phyloP scores from a whole-genome alignment of 2,888 invertebrate genomes.

The Macaria notata region DNA sequence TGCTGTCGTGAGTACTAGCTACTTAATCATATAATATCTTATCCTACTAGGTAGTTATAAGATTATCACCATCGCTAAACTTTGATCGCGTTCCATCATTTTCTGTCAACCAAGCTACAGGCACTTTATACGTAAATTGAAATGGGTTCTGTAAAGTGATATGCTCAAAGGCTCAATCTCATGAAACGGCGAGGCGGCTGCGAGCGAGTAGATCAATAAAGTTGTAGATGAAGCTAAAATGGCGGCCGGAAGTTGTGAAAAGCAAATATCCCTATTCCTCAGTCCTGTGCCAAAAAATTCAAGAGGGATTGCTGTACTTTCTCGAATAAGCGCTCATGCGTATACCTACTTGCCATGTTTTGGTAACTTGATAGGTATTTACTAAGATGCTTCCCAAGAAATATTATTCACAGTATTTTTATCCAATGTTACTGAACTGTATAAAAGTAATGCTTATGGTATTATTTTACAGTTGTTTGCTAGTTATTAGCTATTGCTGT shows the following conservation, averaged over 20 bases:
- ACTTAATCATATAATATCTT: too few species aligned
- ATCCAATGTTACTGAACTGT: too few species aligned
- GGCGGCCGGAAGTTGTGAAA: constrained; percentile 15
- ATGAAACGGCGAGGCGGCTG: constrained; percentile 1
- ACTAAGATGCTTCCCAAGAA: too few species aligned
- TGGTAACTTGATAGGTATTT: too few species aligned
- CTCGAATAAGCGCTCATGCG: not conserved
- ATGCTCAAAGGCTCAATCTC: not conserved
- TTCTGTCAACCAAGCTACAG: not conserved
- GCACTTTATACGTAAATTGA: constrained; percentile 1
- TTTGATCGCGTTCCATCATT: too few species aligned
- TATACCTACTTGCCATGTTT: too few species aligned
- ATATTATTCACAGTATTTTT: too few species aligned
- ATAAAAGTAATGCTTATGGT: too few species aligned
- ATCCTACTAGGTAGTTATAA: too few species aligned
- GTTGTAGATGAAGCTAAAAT: constrained; percentile 20
- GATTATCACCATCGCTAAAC: too few species aligned
- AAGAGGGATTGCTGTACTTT: not conserved
- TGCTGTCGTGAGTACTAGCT: too few species aligned
- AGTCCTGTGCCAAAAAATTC: constrained; percentile 10
- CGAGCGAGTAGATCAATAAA: constrained; percentile 17
- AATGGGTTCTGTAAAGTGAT: not conserved
- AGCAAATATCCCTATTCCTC: constrained; percentile 4
- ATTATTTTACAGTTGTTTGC: too few species aligned
- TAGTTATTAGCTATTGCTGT: constrained; percentile 2